A percentile compares a stretch with the other conserved stretches of the same genome.
These are phyloP conservation scores for Zaprionus ghesquierei DNA, from an alignment of 1,140 invertebrate species.

Conservation along the genomic window DNA sequence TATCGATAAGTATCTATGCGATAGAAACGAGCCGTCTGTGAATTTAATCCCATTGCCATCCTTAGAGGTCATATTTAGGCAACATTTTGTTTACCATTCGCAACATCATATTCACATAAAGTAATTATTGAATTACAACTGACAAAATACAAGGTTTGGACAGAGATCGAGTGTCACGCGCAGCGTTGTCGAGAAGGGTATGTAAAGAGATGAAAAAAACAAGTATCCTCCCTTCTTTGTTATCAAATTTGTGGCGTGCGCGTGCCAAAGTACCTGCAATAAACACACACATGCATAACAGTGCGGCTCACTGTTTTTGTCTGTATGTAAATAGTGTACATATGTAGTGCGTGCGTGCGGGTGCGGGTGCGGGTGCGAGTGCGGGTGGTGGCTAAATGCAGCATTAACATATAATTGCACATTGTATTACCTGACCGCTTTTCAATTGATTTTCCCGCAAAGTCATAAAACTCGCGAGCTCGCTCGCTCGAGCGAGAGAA, in stretches of 20 bases:
- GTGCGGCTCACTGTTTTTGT: not conserved
- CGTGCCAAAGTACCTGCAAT: not conserved
- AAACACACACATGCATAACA: not conserved
- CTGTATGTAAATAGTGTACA: too few species aligned
- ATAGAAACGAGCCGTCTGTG: not conserved
- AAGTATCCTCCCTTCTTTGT: not conserved
- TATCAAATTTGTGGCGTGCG: not conserved
- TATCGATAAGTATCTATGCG: not conserved
- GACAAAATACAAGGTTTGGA: not conserved
- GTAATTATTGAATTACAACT: not conserved
- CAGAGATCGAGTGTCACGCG: not conserved
- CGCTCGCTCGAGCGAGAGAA: too few species aligned
- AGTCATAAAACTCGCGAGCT: too few species aligned
- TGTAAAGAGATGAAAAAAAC: not conserved
- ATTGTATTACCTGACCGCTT: not conserved
- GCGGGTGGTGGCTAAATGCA: not conserved
- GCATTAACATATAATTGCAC: not conserved
- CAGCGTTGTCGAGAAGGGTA: not conserved
- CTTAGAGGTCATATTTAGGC: slow-evolving; percentile 52
- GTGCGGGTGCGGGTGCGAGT: too few species aligned
- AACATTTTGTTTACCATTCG: slow-evolving; percentile 56
- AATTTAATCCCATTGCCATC: slow-evolving; percentile 25
- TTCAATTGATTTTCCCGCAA: not conserved
- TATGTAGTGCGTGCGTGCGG: too few species aligned
- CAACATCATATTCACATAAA: slow-evolving; percentile 8